Conservation (phyloP, 1,140 invertebrate genomes). For the Lutraria rhynchaena region DNA sequence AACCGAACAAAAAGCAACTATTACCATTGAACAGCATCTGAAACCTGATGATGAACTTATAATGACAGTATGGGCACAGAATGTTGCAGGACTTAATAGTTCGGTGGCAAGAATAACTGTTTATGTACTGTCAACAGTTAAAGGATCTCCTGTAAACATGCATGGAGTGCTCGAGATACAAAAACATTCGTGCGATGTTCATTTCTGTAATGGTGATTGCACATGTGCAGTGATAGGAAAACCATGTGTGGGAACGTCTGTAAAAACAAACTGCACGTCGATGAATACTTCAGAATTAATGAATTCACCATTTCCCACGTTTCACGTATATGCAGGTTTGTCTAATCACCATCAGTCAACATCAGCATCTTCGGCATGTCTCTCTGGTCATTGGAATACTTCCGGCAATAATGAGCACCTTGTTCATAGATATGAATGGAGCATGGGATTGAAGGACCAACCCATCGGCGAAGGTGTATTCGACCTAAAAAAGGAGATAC, state of each 20-base stretch:
- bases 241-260: not conserved
- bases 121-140: not conserved
- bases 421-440: slow-evolving; percentile 45
- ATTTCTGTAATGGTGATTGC: slow-evolving; percentile 40
- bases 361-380: slow-evolving; percentile 25
- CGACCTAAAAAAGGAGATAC: not conserved
- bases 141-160: not conserved
- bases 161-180: slow-evolving; percentile 21
- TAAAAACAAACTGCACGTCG: not conserved
- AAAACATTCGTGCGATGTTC: slow-evolving; percentile 32
- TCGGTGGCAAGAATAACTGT: slow-evolving; percentile 19
- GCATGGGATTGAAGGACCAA: slow-evolving; percentile 30
- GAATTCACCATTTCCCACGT: not conserved
- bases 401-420: not conserved
- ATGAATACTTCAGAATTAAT: not conserved
- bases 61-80: slow-evolving; percentile 33
- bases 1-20: not conserved
- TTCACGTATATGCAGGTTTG: slow-evolving; percentile 28
- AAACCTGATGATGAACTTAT: slow-evolving; percentile 31
- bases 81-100: slow-evolving; percentile 30
- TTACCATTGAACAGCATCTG: not conserved
- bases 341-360: not conserved
- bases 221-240: slow-evolving; percentile 33
- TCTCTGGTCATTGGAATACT: slow-evolving; percentile 16
- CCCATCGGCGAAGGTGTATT: slow-evolving; percentile 21